Evolutionary conservation across 1,140 invertebrate species (phyloP).

Genomic region (Drosophila eugracilis): DNA sequence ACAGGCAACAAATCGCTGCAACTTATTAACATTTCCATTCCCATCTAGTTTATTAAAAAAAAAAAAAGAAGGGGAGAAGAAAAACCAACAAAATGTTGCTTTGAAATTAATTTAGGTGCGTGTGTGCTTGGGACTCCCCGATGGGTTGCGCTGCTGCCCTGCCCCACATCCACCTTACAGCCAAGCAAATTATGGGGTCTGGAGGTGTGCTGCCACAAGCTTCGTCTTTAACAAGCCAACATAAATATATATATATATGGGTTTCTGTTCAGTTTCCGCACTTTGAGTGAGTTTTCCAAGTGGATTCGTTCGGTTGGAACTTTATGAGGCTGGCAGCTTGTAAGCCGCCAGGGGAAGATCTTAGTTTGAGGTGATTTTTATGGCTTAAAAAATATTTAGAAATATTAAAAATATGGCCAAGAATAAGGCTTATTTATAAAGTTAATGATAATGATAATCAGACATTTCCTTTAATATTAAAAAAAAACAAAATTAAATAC

Average conservation of each 20-base stretch:
- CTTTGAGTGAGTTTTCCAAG: neutral
- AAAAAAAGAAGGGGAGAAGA: neutral
- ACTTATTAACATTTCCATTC: slow-evolving; percentile 62
- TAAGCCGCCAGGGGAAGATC: neutral
- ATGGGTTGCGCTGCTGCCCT: too few species aligned
- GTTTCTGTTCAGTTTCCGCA: slow-evolving; percentile 7
- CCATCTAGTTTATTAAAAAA: slow-evolving; percentile 4
- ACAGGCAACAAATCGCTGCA: slow-evolving; percentile 77
- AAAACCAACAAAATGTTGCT: slow-evolving; percentile 49
- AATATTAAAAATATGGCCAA: neutral
- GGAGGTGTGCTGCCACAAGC: slow-evolving; percentile 9
- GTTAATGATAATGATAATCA: too few species aligned
- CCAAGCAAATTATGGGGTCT: slow-evolving; percentile 10
- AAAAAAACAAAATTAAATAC: too few species aligned
- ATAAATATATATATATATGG: neutral
- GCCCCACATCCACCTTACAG: too few species aligned
- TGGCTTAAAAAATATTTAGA: neutral
- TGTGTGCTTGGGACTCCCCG: slow-evolving; percentile 41
- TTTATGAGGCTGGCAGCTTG: neutral
- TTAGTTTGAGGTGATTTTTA: neutral
- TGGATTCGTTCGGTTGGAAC: slow-evolving; percentile 1
- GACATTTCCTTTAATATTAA: too few species aligned
- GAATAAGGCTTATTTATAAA: neutral
- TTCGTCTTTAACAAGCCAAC: neutral
- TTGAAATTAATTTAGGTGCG: slow-evolving; percentile 53